These are phyloP conservation scores for Panorpa germanica DNA, from an alignment of 2,888 invertebrate species.

Conservation along the genomic window DNA sequence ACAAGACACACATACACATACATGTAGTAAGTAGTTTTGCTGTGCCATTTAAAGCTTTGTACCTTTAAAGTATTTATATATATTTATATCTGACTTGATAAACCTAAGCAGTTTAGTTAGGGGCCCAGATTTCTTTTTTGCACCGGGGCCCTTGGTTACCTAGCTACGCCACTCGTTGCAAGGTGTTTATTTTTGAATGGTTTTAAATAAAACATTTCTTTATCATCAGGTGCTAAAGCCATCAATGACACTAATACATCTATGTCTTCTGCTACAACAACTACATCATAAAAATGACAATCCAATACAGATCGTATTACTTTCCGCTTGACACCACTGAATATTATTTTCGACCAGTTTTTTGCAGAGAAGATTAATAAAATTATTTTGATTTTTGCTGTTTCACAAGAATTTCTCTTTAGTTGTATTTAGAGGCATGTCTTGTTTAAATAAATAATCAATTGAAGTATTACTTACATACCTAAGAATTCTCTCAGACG, in stretches of 20 bases:
- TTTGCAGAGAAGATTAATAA: slow-evolving; percentile 10
- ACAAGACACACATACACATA: no score
- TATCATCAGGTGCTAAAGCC: slow-evolving; percentile 13
- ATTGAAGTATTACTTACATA: slow-evolving; percentile 10
- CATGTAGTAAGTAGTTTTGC: no score
- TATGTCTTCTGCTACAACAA: slow-evolving; percentile 14
- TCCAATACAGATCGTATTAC: slow-evolving; percentile 11
- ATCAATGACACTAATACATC: slow-evolving; percentile 13
- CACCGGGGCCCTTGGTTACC: no score
- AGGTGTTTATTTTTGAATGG: slow-evolving; percentile 11
- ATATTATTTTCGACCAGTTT: slow-evolving; percentile 11
- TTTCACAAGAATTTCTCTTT: slow-evolving; percentile 10
- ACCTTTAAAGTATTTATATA: no score
- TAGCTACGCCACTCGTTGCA: no score
- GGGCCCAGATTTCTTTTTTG: no score
- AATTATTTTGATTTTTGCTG: slow-evolving; percentile 10
- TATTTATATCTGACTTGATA: no score
- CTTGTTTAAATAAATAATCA: slow-evolving; percentile 11
- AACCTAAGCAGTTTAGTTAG: no score
- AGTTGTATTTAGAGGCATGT: slow-evolving; percentile 10
- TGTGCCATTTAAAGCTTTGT: no score
- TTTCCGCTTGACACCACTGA: slow-evolving; percentile 10
- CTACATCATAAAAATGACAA: slow-evolving; percentile 10
- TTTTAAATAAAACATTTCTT: slow-evolving; percentile 12
- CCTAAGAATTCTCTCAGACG: slow-evolving; percentile 10